Base-by-base conservation (phyloP, 2,888 invertebrate genomes). In the Lampropteryx suffumata region DNA sequence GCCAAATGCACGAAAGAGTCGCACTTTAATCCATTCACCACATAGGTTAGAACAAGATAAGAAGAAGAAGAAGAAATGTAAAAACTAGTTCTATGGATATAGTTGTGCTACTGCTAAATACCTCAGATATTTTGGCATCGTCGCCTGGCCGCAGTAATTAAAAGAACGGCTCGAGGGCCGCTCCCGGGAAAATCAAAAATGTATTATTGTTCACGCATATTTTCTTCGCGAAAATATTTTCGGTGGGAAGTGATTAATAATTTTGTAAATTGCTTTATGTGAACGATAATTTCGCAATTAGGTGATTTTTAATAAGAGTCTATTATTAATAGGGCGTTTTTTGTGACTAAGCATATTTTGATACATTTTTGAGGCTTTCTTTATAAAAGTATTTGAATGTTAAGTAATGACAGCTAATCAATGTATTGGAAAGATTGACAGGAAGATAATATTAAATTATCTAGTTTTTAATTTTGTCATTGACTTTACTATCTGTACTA, bases 151-250 rank as follows among this genome's bases (percentile, higher is more conserved):
- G 76, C 65, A 79, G 84, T 85, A 87, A 89, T 88, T 88, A 88
- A 84, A 86, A 84, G 79, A 80, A 77, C 81, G 65, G 69, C 64
- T 61, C 33, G 73, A 73, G 76, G 69, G 71, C 70, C 68, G 71
- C 67, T 68, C 69, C 62, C 64, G 75, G 74, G 75, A 76, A 83
- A 83, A 84, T 83, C 84, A 79, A 82, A 84, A 84, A 82, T 79
- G 28, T 77, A 79, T 74, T 74, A 74, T 84, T 83, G 78, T 82
- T 79, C 79, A 74, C 76, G 73, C 73, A 76, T 67, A 73, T 79
- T 81, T 81, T 77, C 76, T 74, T 73, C 62, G 64, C 53, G 57
- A 59, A 71, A 70, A 72, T 74, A 70, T 75, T 73, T 67, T 66
- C 45, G 50, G 59, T 62, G 59, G 53, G 50, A 57, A 55, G 56